phyloP scores from a whole-genome alignment of 2,113 vertebrate genomes.

The Felis catus region DNA sequence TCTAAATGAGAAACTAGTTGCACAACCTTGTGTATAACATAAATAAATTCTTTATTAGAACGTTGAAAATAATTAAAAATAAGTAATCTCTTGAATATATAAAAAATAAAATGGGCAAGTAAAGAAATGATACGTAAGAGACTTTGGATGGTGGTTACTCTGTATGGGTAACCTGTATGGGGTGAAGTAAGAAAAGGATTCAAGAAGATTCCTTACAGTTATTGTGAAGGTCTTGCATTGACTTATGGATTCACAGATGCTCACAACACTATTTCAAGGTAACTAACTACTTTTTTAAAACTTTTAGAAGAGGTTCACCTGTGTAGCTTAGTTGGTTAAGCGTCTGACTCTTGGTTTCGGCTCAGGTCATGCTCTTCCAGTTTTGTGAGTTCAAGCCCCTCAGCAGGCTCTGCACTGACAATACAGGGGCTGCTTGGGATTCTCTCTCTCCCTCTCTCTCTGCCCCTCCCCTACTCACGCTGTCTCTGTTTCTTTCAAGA shows the following conservation, averaged over 20 bases:
- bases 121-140: background rate
- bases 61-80: background rate
- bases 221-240: background rate
- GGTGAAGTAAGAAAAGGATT: background rate
- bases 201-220: fast-evolving
- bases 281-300: background rate
- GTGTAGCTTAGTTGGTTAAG: too few species aligned
- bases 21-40: background rate
- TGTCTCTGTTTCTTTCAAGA: too few species aligned
- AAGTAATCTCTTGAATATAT: background rate
- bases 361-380: too few species aligned
- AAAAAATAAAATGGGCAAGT: background rate
- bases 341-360: too few species aligned
- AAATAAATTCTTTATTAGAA: background rate
- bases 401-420: too few species aligned
- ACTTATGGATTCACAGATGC: background rate
- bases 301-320: background rate
- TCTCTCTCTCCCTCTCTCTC: too few species aligned
- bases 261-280: background rate
- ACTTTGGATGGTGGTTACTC: background rate
- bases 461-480: too few species aligned
- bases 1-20: background rate
- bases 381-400: too few species aligned
- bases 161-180: fast-evolving
- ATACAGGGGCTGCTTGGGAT: too few species aligned